These are phyloP conservation scores for Clusia tigrina DNA, from an alignment of 2,888 invertebrate species.

Conservation along the genomic window DNA sequence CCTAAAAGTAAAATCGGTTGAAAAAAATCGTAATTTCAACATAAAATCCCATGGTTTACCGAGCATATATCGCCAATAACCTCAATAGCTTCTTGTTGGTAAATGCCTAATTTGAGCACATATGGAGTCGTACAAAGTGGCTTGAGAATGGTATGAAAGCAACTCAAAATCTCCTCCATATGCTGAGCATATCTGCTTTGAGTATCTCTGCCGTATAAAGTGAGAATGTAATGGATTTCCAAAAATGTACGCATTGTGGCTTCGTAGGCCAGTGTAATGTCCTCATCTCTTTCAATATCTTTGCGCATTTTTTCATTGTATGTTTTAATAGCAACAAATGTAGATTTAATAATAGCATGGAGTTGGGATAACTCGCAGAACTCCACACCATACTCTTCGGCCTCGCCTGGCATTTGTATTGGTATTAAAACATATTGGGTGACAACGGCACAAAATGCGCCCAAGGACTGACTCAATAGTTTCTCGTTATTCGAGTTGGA, in stretches of 20 bases:
- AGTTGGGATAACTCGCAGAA: conserved; percentile 57
- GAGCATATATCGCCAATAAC: conserved; percentile 56
- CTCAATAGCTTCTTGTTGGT: conserved; percentile 60
- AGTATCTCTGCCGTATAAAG: conserved; percentile 56
- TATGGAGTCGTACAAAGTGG: conserved; percentile 55
- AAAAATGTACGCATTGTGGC: conserved; percentile 61
- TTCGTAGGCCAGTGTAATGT: conserved; percentile 40
- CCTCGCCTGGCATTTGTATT: conserved; percentile 33
- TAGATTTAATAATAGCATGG: conserved; percentile 53
- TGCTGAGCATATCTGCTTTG: conserved; percentile 47
- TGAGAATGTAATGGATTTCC: conserved; percentile 61
- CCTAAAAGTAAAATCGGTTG: conserved; percentile 46
- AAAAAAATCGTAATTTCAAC: too few species aligned
- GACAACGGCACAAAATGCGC: conserved; percentile 69
- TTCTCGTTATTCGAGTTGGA: conserved; percentile 76
- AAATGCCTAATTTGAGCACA: conserved; percentile 54
- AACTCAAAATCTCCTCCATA: conserved; percentile 49
- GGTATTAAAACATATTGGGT: conserved; percentile 62
- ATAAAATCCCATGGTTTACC: conserved; percentile 36
- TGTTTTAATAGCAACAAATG: conserved; percentile 60
- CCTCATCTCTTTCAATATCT: conserved; percentile 33
- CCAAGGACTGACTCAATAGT: conserved; percentile 69
- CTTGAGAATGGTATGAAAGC: conserved; percentile 54
- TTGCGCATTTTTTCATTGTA: conserved; percentile 36
- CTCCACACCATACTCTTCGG: conserved; percentile 43